These are phyloP conservation scores for Geococcyx californianus DNA, from an alignment of 2,113 vertebrate genomes.

Conservation along the genomic window DNA sequence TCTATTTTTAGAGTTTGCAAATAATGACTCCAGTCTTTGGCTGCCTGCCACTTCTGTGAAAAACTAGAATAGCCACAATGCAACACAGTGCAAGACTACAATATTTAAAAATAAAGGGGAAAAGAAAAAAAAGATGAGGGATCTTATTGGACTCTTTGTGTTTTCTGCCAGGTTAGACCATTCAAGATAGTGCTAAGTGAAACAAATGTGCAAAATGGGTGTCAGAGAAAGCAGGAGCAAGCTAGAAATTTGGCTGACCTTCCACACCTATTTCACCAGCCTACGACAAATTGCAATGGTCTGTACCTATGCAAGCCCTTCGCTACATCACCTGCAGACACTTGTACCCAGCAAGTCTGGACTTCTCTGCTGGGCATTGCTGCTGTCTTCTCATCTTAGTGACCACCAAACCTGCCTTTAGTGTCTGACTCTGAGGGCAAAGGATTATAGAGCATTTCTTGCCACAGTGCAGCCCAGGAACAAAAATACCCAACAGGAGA, in stretches of 20 bases:
- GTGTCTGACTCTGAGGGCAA: not conserved
- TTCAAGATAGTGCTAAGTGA: not conserved
- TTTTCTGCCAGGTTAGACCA: not conserved
- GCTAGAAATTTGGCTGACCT: not conserved
- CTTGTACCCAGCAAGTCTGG: not conserved
- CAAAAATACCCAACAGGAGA: not conserved
- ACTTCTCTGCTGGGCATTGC: not conserved
- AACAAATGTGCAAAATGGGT: not conserved
- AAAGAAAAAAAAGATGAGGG: not conserved
- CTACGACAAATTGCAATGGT: not conserved
- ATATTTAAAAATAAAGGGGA: constrained; percentile 11
- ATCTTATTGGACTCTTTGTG: constrained; percentile 25
- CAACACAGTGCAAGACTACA: constrained; percentile 55
- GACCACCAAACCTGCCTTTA: not conserved
- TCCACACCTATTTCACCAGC: not conserved
- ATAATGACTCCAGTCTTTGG: constrained; percentile 80
- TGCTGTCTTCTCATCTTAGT: not conserved
- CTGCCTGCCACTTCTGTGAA: constrained; percentile 79
- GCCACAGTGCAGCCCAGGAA: not conserved
- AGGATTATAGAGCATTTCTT: not conserved
- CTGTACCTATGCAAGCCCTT: not conserved
- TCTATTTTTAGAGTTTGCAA: constrained; percentile 84
- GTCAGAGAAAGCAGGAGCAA: not conserved
- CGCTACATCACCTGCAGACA: accelerated
- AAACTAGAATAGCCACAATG: constrained; percentile 70